Evolutionary conservation across 2,888 invertebrate species (phyloP).

Genomic region (Poecilus cupreus): DNA sequence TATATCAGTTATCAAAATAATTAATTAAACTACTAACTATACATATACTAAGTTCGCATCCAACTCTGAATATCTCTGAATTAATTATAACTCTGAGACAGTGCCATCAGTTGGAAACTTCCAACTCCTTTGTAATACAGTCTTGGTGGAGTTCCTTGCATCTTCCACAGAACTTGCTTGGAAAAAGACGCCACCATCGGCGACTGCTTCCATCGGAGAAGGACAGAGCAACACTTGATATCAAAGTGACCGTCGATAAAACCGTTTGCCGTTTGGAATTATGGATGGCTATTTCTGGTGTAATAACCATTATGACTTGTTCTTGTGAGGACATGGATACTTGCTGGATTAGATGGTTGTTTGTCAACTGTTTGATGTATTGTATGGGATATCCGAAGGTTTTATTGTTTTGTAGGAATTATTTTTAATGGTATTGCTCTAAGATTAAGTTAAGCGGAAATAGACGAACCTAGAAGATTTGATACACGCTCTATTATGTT

Average conservation of each 20-base stretch:
- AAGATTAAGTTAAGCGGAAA: conserved; percentile 2
- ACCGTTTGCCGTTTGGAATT: conserved; percentile 68
- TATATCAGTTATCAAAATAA: conserved; percentile 57
- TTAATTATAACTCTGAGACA: conserved; percentile 58
- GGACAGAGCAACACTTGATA: conserved; percentile 60
- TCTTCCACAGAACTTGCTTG: conserved; percentile 15
- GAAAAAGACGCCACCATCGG: conserved; percentile 24
- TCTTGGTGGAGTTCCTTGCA: conserved; percentile 57
- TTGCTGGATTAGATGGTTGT: conserved; percentile 52
- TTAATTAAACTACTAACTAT: conserved; percentile 55
- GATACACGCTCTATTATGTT: too few species aligned
- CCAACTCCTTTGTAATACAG: conserved; percentile 61
- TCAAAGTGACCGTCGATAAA: conserved; percentile 70
- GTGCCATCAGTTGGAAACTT: conserved; percentile 52
- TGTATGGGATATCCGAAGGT: conserved; percentile 5
- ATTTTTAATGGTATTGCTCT: conserved; percentile 8
- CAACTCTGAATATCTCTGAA: conserved; percentile 49
- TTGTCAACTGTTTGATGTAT: conserved; percentile 57
- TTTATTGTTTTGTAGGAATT: conserved; percentile 41
- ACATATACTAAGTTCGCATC: conserved; percentile 30
- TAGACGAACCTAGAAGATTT: too few species aligned
- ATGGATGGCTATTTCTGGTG: conserved; percentile 67
- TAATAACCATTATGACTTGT: conserved; percentile 60
- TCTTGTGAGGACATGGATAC: conserved; percentile 34
- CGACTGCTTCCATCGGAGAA: conserved; percentile 44